phyloP scores from a whole-genome alignment of 2,888 invertebrate genomes.

The Agrochola litura region DNA sequence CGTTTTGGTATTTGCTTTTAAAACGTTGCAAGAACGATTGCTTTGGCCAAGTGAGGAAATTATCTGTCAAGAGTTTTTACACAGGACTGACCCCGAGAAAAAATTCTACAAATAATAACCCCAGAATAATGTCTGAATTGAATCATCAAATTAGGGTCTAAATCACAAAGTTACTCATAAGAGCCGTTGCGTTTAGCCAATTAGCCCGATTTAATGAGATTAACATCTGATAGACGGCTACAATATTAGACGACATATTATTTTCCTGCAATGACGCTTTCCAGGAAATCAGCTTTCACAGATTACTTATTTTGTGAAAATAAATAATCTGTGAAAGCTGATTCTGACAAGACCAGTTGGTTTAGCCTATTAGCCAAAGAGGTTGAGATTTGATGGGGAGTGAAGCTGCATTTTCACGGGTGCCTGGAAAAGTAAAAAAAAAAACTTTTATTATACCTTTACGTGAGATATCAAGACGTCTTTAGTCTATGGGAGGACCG shows the following conservation, averaged over 20 bases:
- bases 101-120: slow-evolving; percentile 15
- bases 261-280: background rate
- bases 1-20: no score
- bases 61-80: no score
- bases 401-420: slow-evolving; percentile 9
- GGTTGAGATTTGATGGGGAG: background rate
- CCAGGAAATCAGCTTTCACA: slow-evolving; percentile 47
- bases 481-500: background rate
- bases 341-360: background rate
- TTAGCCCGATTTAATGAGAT: slow-evolving; percentile 15
- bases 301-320: slow-evolving; percentile 43
- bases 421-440: background rate
- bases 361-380: slow-evolving; percentile 1
- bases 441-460: background rate
- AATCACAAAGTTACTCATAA: background rate
- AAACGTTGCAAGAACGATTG: no score
- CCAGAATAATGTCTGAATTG: background rate
- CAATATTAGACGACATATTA: background rate
- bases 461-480: background rate
- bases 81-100: background rate
- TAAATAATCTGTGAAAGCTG: slow-evolving; percentile 53
- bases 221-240: background rate
- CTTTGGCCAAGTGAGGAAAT: no score
- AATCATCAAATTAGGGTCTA: slow-evolving; percentile 21
- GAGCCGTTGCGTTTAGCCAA: slow-evolving; percentile 19